These are phyloP conservation scores for Stenichneumon culpator DNA, from an alignment of 2,888 invertebrate species.

Conservation along the genomic window DNA sequence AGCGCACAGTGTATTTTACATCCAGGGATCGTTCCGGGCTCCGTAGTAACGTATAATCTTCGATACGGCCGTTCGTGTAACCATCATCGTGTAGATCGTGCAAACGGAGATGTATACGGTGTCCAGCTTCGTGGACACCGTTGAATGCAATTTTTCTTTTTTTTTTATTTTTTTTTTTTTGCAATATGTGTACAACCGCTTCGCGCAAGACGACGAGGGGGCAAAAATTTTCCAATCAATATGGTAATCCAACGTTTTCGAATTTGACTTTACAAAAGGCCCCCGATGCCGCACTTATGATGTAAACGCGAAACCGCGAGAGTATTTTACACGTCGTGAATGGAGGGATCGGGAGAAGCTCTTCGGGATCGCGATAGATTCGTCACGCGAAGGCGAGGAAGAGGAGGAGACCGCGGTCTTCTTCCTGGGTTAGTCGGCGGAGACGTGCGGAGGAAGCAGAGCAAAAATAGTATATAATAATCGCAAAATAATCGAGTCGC, in stretches of 20 bases:
- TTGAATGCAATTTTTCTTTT: slow-evolving; percentile 10
- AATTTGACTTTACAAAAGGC: slow-evolving; percentile 67
- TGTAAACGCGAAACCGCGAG: slow-evolving; percentile 31
- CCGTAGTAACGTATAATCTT: slow-evolving; percentile 34
- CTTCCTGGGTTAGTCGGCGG: slow-evolving; percentile 9
- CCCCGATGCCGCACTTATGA: slow-evolving; percentile 1
- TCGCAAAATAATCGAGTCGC: slow-evolving; percentile 68
- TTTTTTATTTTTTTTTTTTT: neutral
- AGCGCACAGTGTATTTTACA: slow-evolving; percentile 24
- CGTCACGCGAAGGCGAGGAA: slow-evolving; percentile 66
- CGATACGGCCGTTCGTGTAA: slow-evolving; percentile 28
- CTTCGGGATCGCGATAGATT: slow-evolving; percentile 60
- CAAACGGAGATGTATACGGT: slow-evolving; percentile 16
- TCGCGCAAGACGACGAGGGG: slow-evolving; percentile 16
- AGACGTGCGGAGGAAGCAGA: slow-evolving; percentile 30
- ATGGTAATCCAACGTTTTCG: slow-evolving; percentile 67
- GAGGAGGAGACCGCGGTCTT: slow-evolving; percentile 43
- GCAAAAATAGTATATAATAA: slow-evolving; percentile 66
- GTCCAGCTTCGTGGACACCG: neutral
- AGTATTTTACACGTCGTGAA: slow-evolving; percentile 31
- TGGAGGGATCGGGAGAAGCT: neutral
- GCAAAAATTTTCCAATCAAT: slow-evolving; percentile 70
- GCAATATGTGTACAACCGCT: slow-evolving; percentile 4
- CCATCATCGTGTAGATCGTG: neutral
- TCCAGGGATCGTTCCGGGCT: neutral